phyloP scores from a whole-genome alignment of 1,140 invertebrate species.

The Carcinoscorpius rotundicauda region DNA sequence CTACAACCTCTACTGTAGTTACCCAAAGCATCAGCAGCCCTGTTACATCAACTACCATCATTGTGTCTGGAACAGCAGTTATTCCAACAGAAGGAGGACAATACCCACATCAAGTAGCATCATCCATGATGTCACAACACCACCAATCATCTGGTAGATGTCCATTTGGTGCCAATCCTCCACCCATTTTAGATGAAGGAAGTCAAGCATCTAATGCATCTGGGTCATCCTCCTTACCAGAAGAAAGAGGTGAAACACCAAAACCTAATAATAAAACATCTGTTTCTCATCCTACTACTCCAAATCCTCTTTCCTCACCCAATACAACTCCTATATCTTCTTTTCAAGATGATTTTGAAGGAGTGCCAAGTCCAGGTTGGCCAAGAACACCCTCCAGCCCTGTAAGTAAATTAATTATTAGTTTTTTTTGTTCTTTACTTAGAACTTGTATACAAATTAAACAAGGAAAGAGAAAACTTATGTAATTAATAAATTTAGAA shows the following conservation, averaged over 20 bases:
- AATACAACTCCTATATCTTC: conserved; percentile 62
- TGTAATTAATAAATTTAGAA: no score
- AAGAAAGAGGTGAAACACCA: conserved; percentile 21
- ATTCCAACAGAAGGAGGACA: no score
- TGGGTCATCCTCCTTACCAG: conserved; percentile 23
- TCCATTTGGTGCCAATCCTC: conserved; percentile 7
- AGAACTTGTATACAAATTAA: no score
- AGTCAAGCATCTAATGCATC: conserved; percentile 26
- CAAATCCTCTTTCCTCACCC: conserved; percentile 58
- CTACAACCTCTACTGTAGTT: no score
- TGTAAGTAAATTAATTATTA: conserved; percentile 34
- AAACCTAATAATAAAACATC: conserved; percentile 12
- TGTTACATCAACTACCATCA: neutral
- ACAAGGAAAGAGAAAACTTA: no score
- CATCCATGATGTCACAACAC: no score
- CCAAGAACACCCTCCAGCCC: conserved; percentile 73
- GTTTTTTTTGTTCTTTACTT: no score
- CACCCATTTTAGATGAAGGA: conserved; percentile 25
- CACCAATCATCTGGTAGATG: no score
- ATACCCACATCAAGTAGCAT: no score
- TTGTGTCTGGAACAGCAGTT: no score
- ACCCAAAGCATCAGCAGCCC: conserved; percentile 30
- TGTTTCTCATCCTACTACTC: conserved; percentile 50
- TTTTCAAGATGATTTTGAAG: conserved; percentile 73
- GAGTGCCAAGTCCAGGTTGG: conserved; percentile 64